Base-by-base conservation (phyloP, 2,888 invertebrate species). In the Hypselothyrea guttata region DNA sequence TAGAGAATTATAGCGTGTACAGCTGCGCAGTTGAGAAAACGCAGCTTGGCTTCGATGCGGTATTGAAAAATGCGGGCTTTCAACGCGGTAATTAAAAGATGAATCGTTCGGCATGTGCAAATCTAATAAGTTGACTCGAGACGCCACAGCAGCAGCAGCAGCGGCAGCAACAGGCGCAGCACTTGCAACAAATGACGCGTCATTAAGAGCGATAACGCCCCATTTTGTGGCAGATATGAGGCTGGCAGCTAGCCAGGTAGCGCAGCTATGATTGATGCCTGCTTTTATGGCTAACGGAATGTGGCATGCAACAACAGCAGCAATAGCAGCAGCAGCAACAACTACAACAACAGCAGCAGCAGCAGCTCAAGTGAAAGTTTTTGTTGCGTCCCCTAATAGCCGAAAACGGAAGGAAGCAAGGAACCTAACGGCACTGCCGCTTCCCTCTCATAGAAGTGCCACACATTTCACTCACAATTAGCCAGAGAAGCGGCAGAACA, bases 61-160 rank as follows among this genome's bases (percentile, higher is more conserved):
- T 65, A 79, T 72, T 87, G 88, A 88, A 79, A 86, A 86, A 88
- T 88, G 78, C 48, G 61, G 59, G 82, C 88, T 88, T 88, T 88
- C 88, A 88, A 86, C 87, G 79, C 82, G 76, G 86, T 88, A 88
- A 88, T 88, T 88, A 88, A 87, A 88, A 88, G 88, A 88, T 88
- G 87, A 88, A 88, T 88, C 86, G 86, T 77, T 79, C 68, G 71
- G 63, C 72, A 64, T 76, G 75, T 74, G 67, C 68, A 75, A 75
- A 75, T 75, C 66, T 73, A 75, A 75, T 75, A 75, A 71, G 73
- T 65, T 69, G 48, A 55, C 55, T 47, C 44, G 37, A 40, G 61
- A 45, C 42, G 53, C 52, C 9, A 8, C 22, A 16, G 22, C 22
- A 11, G 16, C 2, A 4, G n/a, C 35, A 13, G 11, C 22, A 9